Percentiles rank a stretch among this genome's conserved stretches.
Evolutionary conservation across 2,797 vertebrate species (phyloP).

Genomic region (Hydrolagus colliei): DNA sequence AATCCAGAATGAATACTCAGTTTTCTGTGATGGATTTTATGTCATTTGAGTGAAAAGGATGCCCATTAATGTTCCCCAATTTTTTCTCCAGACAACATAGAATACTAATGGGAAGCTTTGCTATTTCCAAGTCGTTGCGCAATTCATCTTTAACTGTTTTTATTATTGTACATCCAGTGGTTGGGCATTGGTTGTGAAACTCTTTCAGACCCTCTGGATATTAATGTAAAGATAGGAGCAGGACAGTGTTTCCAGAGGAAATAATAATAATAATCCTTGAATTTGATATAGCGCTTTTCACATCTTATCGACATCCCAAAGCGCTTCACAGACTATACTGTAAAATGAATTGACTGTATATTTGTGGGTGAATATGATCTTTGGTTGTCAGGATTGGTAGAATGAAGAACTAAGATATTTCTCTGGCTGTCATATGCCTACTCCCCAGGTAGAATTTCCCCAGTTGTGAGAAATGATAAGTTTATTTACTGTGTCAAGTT

Average conservation of each 20-base stretch:
- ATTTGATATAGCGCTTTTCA: no score
- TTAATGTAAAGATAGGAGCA: not conserved
- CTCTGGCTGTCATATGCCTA: not conserved
- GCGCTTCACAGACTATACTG: no score
- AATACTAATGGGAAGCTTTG: not conserved
- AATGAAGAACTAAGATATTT: not conserved
- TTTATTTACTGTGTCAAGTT: no score
- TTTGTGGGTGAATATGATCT: no score
- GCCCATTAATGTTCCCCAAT: no score
- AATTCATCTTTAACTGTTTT: not conserved
- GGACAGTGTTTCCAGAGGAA: not conserved
- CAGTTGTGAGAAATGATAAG: not conserved
- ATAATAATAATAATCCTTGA: no score
- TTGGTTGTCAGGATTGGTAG: no score
- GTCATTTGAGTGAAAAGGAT: not conserved
- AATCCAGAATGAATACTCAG: not conserved
- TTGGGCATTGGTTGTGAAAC: not conserved
- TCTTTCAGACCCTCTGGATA: not conserved
- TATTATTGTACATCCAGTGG: no score
- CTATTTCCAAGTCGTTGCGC: not conserved
- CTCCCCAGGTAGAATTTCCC: not conserved
- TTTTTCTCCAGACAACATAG: not conserved
- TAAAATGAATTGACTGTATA: no score
- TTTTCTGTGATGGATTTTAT: not conserved
- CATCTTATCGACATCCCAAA: no score